Evolutionary conservation across 2,797 vertebrate genomes (phyloP).

Genomic region (Podarcis siculus): DNA sequence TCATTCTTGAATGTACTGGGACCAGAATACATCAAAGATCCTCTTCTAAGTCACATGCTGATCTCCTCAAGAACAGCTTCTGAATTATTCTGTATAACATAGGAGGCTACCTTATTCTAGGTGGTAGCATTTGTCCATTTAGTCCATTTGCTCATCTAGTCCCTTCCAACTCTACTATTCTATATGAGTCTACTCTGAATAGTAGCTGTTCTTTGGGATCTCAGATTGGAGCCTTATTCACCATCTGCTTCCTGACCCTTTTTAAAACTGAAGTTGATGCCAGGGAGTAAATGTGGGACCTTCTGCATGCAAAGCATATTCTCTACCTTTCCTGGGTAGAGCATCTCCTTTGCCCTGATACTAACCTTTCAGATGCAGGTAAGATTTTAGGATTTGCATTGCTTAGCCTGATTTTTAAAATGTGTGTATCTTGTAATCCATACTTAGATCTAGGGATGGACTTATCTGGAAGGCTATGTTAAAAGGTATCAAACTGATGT

Average conservation of each 20-base stretch:
- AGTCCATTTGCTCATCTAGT: neutral
- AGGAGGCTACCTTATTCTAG: neutral
- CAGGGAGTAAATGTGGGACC: too few species aligned
- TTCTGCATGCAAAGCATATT: neutral
- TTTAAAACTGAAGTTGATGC: too few species aligned
- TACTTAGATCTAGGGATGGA: neutral
- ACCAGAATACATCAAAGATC: neutral
- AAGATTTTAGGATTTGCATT: neutral
- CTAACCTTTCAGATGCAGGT: neutral
- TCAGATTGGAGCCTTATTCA: too few species aligned
- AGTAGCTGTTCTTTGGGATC: too few species aligned
- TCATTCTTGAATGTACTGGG: neutral
- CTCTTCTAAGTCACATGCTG: neutral
- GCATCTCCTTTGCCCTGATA: neutral
- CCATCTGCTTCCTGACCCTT: too few species aligned
- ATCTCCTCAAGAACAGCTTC: neutral
- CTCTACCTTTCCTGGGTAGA: neutral
- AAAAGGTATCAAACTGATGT: too few species aligned
- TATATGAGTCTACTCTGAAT: too few species aligned
- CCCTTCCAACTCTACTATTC: too few species aligned
- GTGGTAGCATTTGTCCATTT: neutral
- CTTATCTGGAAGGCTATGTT: neutral
- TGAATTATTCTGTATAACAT: neutral
- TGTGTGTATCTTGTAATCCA: too few species aligned
- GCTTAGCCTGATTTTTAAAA: neutral